Evolutionary conservation across 1,140 invertebrate genomes (phyloP).

Genomic region (Aphelenchoides besseyi): DNA sequence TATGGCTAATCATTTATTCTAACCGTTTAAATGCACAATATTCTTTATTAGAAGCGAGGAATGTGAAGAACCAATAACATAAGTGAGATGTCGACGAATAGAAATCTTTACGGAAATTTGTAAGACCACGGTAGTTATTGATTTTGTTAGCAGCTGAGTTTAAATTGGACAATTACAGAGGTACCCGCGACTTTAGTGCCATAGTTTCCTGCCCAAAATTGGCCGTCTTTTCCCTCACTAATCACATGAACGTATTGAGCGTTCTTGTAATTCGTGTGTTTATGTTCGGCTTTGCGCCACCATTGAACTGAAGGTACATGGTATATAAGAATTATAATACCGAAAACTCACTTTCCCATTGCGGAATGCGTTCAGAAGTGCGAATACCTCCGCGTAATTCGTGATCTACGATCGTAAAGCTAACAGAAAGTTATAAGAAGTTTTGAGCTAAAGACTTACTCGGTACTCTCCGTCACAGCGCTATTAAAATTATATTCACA

Average conservation of each 20-base stretch:
- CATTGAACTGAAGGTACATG: conserved; percentile 1
- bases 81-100: too few species aligned
- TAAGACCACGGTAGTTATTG: background rate
- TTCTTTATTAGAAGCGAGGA: too few species aligned
- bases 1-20: too few species aligned
- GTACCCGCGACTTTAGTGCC: conserved; percentile 12
- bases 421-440: background rate
- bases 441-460: background rate
- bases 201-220: conserved; percentile 22
- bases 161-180: conserved; percentile 6
- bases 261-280: background rate
- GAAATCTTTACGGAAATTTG: background rate
- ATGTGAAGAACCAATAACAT: too few species aligned
- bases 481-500: background rate
- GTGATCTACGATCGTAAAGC: background rate
- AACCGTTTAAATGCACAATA: too few species aligned
- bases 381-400: background rate
- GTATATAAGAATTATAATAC: background rate
- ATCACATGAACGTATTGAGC: background rate
- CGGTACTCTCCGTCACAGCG: background rate
- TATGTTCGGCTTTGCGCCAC: conserved; percentile 11
- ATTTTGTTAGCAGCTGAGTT: background rate
- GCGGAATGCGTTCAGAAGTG: conserved; percentile 4
- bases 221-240: background rate
- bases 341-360: conserved; percentile 18